These are phyloP conservation scores for Hipposideros armiger DNA, from an alignment of 2,113 vertebrate genomes.

Conservation along the genomic window DNA sequence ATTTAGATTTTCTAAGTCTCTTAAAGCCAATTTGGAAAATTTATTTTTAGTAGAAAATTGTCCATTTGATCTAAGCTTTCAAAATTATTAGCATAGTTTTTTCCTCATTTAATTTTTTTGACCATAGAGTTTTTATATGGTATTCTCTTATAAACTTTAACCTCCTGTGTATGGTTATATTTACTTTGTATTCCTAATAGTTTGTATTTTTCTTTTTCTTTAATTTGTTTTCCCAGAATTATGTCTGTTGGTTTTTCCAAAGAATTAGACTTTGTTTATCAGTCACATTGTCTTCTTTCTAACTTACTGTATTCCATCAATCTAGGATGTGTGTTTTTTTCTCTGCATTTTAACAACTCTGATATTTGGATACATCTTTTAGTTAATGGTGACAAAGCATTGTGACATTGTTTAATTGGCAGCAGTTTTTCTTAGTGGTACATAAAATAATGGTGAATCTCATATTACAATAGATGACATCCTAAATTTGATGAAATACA, in stretches of 20 bases:
- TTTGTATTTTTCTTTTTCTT: neutral
- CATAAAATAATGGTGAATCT: neutral
- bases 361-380: neutral
- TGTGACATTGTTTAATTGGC: neutral
- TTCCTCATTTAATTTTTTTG: slow-evolving; percentile 23
- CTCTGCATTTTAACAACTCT: neutral
- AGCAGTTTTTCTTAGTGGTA: neutral
- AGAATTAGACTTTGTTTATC: neutral
- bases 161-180: neutral
- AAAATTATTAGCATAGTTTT: neutral
- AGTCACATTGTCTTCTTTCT: neutral
- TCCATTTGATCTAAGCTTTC: slow-evolving; percentile 38
- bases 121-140: neutral
- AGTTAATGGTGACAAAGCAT: neutral
- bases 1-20: slow-evolving; percentile 48
- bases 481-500: neutral
- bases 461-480: neutral
- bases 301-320: neutral
- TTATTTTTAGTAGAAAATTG: slow-evolving; percentile 13
- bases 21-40: slow-evolving; percentile 38
- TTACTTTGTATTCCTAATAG: neutral
- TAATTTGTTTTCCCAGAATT: slow-evolving; percentile 15
- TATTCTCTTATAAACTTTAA: neutral
- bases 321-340: neutral
- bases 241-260: slow-evolving; percentile 17